phyloP scores from a whole-genome alignment of 2,113 vertebrate genomes.

The Panurus biarmicus region DNA sequence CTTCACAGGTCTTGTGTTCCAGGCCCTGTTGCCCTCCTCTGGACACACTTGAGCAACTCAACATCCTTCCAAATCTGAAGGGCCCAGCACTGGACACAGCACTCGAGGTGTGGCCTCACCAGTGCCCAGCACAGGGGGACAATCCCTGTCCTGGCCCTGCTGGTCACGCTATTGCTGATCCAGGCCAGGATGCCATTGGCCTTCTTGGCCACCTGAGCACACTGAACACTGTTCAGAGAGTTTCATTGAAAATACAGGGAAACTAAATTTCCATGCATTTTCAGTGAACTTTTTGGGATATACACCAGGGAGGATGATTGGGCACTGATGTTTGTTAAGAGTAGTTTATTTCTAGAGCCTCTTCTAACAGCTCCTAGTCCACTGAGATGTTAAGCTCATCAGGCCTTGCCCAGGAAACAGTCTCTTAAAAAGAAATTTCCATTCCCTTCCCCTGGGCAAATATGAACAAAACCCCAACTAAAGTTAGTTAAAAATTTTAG shows the following conservation, averaged over 20 bases:
- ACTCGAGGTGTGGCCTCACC: neutral
- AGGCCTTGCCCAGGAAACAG: neutral
- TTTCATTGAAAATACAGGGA: neutral
- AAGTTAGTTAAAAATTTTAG: neutral
- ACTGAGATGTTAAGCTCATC: neutral
- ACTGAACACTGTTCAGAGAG: neutral
- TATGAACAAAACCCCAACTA: neutral
- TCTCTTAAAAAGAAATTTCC: neutral
- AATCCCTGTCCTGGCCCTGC: neutral
- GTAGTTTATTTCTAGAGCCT: neutral
- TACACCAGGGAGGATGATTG: neutral
- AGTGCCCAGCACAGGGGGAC: too few species aligned
- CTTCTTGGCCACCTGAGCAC: neutral
- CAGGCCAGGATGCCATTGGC: neutral
- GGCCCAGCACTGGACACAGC: neutral
- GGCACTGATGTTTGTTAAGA: neutral
- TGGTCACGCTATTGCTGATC: neutral
- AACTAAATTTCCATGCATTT: neutral
- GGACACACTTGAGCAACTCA: neutral
- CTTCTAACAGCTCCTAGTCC: too few species aligned
- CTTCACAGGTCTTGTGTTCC: neutral
- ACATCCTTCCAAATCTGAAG: accelerated
- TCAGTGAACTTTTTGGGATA: neutral
- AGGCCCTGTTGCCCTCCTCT: neutral
- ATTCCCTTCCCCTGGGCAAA: neutral